Evolutionary conservation across 1,140 invertebrate genomes (phyloP), one percentile per base, ranked within the genome.

Genomic region (Amyelois transitella): DNA sequence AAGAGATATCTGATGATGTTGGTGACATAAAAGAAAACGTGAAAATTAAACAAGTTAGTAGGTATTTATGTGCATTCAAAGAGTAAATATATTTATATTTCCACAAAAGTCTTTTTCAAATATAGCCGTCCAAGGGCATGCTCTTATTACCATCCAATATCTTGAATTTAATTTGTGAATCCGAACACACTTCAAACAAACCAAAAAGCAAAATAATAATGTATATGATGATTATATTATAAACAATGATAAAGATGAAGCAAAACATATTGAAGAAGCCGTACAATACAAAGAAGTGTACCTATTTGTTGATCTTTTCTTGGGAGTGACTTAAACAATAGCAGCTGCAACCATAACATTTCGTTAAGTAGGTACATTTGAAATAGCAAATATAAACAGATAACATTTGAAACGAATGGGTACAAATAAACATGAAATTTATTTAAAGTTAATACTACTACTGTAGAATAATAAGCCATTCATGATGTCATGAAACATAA

Each of bases 261-360:
- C 74, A 75, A 78, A 70, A 28, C 25, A 77, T 60, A 55, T 14
- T 43, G 72, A 62, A 58, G 58, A 82, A 78, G 81, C 79, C 72
- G 61, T 84, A 81, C 69, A 73, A 75, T 83, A 78, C 65, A 79
- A 79, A 74, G 45, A 57, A 66, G 63, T 83, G 80, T 87, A 87
- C 84, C 84, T 87, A 87, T 84, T 86, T 84, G 68, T 63, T 63
- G 79, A 67, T 69, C 57, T 78, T 80, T 77, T 81, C 81, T 84
- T 75, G 76, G 64, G 81, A 75, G 84, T 87, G 84, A 83, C 79
- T 87, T 87, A 87, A 84, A 74, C 84, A 87, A 87, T 87, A 87
- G 81, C 84, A 87, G 84, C 84, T 87, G 84, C 66, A 85, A 85
- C 68, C 60, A 83, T 60, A 81, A 84, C 68, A 77, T 75, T 58